Evolutionary conservation across 2,797 vertebrate genomes (phyloP).

Genomic region (Pampus argenteus): DNA sequence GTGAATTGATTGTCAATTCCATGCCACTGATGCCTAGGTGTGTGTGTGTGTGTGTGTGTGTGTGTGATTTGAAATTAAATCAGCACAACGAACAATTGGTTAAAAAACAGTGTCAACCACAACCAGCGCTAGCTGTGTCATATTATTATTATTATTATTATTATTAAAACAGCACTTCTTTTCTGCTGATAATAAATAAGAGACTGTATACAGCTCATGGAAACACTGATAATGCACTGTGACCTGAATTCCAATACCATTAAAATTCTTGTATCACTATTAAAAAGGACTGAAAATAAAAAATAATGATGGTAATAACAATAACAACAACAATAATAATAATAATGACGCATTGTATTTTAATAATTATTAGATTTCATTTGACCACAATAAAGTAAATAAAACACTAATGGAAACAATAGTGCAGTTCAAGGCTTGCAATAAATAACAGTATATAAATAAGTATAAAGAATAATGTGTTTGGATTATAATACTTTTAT

Average conservation of each 20-base stretch:
- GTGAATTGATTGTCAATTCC: constrained; percentile 37
- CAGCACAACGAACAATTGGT: constrained; percentile 2
- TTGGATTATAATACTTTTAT: not conserved
- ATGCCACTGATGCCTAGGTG: not conserved
- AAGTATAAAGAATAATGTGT: not conserved
- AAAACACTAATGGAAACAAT: constrained; percentile 3
- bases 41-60: not conserved
- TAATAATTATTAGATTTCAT: not conserved
- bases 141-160: not conserved
- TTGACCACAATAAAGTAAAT: not conserved
- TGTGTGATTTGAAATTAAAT: constrained; percentile 14
- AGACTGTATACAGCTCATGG: constrained; percentile 20
- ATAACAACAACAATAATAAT: not conserved
- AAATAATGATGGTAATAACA: not conserved
- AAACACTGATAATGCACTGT: constrained; percentile 9
- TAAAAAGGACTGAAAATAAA: not conserved
- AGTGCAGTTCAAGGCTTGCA: not conserved
- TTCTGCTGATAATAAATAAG: constrained; percentile 19
- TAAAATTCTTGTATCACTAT: not conserved
- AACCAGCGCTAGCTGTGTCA: not conserved
- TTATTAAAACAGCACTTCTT: not conserved
- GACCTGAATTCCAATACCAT: constrained; percentile 7
- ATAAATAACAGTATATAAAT: constrained; percentile 2
- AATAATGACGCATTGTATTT: not conserved
- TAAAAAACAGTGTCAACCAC: constrained; percentile 6